Conservation (phyloP, 2,888 invertebrate species). For the Lasioglossum malachurum region DNA sequence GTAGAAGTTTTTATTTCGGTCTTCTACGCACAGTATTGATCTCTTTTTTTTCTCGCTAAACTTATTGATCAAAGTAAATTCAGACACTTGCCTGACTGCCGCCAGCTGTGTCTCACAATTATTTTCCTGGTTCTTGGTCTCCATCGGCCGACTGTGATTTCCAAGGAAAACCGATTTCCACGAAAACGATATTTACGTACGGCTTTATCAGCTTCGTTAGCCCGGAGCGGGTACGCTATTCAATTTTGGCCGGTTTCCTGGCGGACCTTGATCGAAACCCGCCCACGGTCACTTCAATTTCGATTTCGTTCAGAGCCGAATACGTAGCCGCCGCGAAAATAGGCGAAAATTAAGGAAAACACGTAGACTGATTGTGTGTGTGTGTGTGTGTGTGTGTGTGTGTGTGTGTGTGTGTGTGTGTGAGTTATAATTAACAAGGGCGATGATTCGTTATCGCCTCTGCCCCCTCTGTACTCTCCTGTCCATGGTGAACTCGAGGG, state of each 20-base stretch:
- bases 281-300: slow-evolving; percentile 62
- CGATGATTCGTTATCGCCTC: slow-evolving; percentile 18
- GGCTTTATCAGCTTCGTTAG: slow-evolving; percentile 60
- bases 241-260: slow-evolving; percentile 68
- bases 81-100: neutral
- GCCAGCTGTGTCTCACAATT: slow-evolving; percentile 8
- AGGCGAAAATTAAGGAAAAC: slow-evolving; percentile 62
- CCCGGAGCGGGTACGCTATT: slow-evolving; percentile 35
- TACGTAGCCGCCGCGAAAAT: slow-evolving; percentile 44
- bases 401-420: too few species aligned
- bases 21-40: too few species aligned
- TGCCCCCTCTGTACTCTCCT: neutral
- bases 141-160: neutral
- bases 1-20: too few species aligned
- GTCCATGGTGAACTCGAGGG: too few species aligned
- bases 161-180: slow-evolving; percentile 29
- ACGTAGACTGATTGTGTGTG: slow-evolving; percentile 11
- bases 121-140: slow-evolving; percentile 23
- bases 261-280: slow-evolving; percentile 63
- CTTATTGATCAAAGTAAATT: too few species aligned
- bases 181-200: slow-evolving; percentile 54
- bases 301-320: slow-evolving; percentile 45
- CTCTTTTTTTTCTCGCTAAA: too few species aligned
- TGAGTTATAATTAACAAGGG: slow-evolving; percentile 36
- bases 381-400: too few species aligned